phyloP scores from a whole-genome alignment of 2,797 vertebrate genomes.

The Gymnocypris eckloni region DNA sequence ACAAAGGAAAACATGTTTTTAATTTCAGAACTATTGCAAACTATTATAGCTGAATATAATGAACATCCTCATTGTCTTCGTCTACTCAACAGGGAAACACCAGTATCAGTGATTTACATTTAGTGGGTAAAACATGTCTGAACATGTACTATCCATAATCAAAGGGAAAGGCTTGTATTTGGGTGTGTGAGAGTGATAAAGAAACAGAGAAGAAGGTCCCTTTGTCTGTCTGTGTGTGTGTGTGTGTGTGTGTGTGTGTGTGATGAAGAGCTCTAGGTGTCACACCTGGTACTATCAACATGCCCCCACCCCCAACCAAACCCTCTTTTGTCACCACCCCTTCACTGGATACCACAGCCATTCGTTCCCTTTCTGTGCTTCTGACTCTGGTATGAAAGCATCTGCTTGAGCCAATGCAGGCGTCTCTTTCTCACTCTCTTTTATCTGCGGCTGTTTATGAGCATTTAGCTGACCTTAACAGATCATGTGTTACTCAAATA shows the following conservation, averaged over 20 bases:
- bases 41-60: neutral
- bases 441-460: slow-evolving; percentile 27
- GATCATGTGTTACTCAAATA: slow-evolving; percentile 2
- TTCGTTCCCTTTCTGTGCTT: neutral
- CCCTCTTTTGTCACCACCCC: slow-evolving; percentile 33
- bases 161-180: neutral
- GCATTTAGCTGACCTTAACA: slow-evolving; percentile 29
- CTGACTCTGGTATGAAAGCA: neutral
- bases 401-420: neutral
- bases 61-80: neutral
- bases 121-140: neutral
- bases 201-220: neutral
- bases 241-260: neutral
- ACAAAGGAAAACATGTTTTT: neutral
- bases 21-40: neutral
- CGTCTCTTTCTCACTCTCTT: slow-evolving; percentile 3
- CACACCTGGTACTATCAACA: slow-evolving; percentile 11
- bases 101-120: neutral
- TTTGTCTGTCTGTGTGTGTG: neutral
- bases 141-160: neutral
- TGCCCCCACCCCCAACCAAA: slow-evolving; percentile 37
- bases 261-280: slow-evolving; percentile 8
- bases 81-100: neutral
- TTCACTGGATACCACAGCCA: slow-evolving; percentile 1
- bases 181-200: neutral